Percentiles rank a stretch among this genome's conserved stretches.
phyloP scores from a whole-genome alignment of 2,797 vertebrate species.

The Fratercula arctica region DNA sequence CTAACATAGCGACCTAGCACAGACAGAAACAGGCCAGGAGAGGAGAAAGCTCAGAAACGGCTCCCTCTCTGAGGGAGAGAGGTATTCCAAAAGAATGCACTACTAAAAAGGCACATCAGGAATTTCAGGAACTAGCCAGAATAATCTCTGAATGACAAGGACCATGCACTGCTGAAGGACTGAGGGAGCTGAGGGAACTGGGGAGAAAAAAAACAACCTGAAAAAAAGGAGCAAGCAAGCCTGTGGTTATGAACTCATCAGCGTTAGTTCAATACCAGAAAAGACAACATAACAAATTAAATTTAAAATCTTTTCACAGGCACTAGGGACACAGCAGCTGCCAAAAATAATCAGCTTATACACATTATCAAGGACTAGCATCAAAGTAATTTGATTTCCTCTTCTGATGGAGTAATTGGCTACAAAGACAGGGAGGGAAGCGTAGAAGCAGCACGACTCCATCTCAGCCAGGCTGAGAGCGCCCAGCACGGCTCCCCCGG shows the following conservation, averaged over 20 bases:
- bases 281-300: background rate
- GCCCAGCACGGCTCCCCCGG: accelerated
- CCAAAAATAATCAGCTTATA: background rate
- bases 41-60: background rate
- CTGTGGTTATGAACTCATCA: background rate
- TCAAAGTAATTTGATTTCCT: background rate
- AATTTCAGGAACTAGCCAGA: background rate
- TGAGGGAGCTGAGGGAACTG: background rate
- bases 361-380: background rate
- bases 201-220: background rate
- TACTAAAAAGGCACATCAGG: background rate
- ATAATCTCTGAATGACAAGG: background rate
- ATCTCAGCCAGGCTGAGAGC: background rate
- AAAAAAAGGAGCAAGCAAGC: background rate
- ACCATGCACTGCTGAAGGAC: background rate
- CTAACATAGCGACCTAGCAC: accelerated
- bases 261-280: background rate
- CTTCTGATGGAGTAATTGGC: background rate
- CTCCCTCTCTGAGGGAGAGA: background rate
- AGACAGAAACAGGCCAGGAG: background rate
- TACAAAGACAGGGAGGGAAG: background rate
- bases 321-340: background rate
- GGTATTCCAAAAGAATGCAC: accelerated
- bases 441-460: accelerated
- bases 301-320: background rate